Evolutionary conservation across 2,888 invertebrate genomes (phyloP), one percentile per base, ranked within the genome.

Genomic region (Corbicula japonica): DNA sequence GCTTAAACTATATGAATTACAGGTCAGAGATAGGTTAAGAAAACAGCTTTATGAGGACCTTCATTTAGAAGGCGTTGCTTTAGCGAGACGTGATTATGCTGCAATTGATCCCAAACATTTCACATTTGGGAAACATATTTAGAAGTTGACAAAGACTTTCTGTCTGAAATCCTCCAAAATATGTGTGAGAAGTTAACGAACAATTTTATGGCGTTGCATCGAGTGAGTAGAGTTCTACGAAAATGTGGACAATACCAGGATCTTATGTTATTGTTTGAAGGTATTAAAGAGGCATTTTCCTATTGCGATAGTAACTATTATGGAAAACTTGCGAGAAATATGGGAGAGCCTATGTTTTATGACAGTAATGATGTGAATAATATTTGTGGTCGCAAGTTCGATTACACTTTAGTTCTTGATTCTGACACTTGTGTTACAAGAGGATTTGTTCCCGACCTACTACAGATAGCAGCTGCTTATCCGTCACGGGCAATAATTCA

Each of bases 201-300:
- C 88, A 5, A 91, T 61, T 91, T 90, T 70, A 91, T 80, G 80
- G 88, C 88, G 6, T 80, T 91, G 6, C 91, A 91, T 54, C 81
- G 91, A 21, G 88, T 89, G 10, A 89, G 88, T 46, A 76, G 88
- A 8, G 90, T 91, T 0, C 73, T 91, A 6, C 72, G 88, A 28
- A 91, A 90, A 76, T 91, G 91, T 76, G 91, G 91, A 0, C 91
- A 91, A 56, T 91, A 91, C 72, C 91, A 91, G 72, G 90, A 91
- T 71, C 74, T 91, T n/a, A 89, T 91, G 88, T 75, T 90, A 0
- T 68, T 91, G 12, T 90, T 89, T 2, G 88, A 89, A 18, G 91
- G 91, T 0, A 86, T 89, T 18, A 83, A 82, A 35, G 76, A 83
- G 38, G 90, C 90, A 0, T 90, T 80, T 62, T 84, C 87, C 0